Evolutionary conservation across 2,113 vertebrate genomes (phyloP).

Genomic region (Coryphaenoides rupestris): DNA sequence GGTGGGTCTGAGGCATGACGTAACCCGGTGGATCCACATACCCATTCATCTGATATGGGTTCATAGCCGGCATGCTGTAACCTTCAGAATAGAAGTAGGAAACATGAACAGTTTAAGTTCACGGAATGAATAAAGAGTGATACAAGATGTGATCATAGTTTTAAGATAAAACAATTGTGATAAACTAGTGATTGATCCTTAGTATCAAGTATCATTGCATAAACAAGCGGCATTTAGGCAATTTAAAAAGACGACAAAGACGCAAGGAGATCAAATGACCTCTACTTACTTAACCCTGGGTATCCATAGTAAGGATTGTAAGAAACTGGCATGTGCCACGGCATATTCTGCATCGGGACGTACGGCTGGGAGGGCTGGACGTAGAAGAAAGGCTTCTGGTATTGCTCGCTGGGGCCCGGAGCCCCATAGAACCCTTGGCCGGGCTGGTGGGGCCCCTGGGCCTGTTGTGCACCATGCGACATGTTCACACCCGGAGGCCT

Average conservation of each 20-base stretch:
- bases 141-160: too few relatives aligned
- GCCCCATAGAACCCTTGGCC: constrained; percentile 15
- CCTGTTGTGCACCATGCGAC: constrained; percentile 18
- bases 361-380: constrained; percentile 64
- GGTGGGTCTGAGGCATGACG: constrained; percentile 66
- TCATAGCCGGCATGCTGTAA: constrained; percentile 63
- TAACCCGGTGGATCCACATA: constrained; percentile 70
- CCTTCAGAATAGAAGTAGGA: constrained; percentile 22
- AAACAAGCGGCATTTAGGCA: too few relatives aligned
- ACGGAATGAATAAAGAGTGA: too few relatives aligned
- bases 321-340: constrained; percentile 66
- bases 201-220: too few relatives aligned
- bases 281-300: constrained; percentile 59
- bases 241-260: not conserved
- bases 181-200: too few relatives aligned
- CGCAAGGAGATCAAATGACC: not conserved
- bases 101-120: not conserved
- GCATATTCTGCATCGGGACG: constrained; percentile 67
- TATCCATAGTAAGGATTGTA: constrained; percentile 67
- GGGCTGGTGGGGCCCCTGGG: constrained; percentile 13
- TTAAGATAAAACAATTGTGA: too few relatives aligned
- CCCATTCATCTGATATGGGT: constrained; percentile 54
- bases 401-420: constrained; percentile 49
- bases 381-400: constrained; percentile 71
- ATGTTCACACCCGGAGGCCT: constrained; percentile 38